Conservation (phyloP, 2,797 vertebrate genomes). For the Lepilemur ruficaudatus region DNA sequence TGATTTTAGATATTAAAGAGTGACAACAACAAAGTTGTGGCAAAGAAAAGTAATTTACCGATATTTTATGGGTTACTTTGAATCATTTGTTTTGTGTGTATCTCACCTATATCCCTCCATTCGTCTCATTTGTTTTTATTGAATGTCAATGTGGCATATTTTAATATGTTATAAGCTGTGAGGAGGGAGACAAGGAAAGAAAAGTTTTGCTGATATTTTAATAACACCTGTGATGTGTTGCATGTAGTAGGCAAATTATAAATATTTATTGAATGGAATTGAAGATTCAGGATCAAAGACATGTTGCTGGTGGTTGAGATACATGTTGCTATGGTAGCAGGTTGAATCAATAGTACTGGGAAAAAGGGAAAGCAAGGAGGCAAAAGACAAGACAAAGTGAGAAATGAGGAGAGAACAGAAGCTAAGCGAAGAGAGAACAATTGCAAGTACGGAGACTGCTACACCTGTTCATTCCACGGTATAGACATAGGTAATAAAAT, state of each 20-base stretch:
- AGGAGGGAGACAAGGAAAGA: not conserved
- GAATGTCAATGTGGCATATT: not conserved
- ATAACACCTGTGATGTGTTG: not conserved
- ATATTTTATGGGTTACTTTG: not conserved
- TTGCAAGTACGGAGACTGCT: not conserved
- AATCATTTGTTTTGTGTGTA: not conserved
- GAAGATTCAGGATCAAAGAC: not conserved
- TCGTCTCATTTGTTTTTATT: not conserved
- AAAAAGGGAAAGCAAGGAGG: not conserved
- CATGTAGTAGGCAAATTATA: not conserved
- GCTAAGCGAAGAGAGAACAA: not conserved
- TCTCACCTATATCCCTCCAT: not conserved
- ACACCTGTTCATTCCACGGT: not conserved
- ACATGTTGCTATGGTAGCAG: not conserved
- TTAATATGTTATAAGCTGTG: not conserved
- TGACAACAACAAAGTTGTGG: not conserved
- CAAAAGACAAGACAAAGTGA: not conserved
- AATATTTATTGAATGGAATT: conserved; percentile 39
- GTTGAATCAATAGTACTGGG: too few relatives aligned
- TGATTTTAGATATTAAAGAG: not conserved
- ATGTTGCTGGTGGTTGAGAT: not conserved
- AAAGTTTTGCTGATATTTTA: not conserved
- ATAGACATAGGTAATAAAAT: not conserved
- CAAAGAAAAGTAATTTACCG: not conserved
- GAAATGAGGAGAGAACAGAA: not conserved